A percentile compares a stretch with the other conserved stretches of the same genome.
Evolutionary conservation across 2,797 vertebrate species (phyloP).

Genomic region (Bucorvus abyssinicus): DNA sequence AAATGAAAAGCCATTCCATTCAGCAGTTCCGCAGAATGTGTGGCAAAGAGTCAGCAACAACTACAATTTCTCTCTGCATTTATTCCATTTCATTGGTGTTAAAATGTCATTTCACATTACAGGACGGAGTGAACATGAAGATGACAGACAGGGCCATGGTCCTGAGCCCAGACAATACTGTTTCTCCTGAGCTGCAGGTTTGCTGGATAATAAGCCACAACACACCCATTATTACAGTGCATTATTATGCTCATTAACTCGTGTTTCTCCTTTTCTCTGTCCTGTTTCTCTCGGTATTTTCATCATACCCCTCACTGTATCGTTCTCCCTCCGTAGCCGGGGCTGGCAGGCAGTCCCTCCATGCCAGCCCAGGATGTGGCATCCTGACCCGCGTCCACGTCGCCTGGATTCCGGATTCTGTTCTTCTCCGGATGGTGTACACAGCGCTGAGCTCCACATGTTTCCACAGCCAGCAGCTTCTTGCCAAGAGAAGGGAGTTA

Average conservation of each 20-base stretch:
- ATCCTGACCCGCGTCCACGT: accelerated
- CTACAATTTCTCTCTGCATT: not conserved
- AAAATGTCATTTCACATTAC: not conserved
- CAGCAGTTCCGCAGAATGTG: not conserved
- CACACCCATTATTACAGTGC: not conserved
- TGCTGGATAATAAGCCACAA: not conserved
- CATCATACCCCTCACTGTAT: not conserved
- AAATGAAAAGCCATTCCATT: not conserved
- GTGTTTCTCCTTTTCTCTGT: not conserved
- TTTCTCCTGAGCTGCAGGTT: not conserved
- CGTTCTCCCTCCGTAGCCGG: accelerated
- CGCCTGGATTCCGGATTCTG: not conserved
- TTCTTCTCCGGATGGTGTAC: not conserved
- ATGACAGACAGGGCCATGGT: not conserved
- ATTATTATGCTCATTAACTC: not conserved
- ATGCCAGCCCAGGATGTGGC: accelerated
- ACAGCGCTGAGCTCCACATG: not conserved
- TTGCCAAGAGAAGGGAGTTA: not conserved
- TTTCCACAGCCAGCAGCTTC: not conserved
- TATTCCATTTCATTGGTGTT: not conserved
- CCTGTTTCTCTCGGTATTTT: not conserved
- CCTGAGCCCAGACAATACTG: not conserved
- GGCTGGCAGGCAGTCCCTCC: not conserved
- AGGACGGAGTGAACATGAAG: not conserved
- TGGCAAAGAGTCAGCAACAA: not conserved